Percentiles rank a stretch among this genome's conserved stretches.
phyloP scores from a whole-genome alignment of 2,113 vertebrate species.

The Heteronetta atricapilla region DNA sequence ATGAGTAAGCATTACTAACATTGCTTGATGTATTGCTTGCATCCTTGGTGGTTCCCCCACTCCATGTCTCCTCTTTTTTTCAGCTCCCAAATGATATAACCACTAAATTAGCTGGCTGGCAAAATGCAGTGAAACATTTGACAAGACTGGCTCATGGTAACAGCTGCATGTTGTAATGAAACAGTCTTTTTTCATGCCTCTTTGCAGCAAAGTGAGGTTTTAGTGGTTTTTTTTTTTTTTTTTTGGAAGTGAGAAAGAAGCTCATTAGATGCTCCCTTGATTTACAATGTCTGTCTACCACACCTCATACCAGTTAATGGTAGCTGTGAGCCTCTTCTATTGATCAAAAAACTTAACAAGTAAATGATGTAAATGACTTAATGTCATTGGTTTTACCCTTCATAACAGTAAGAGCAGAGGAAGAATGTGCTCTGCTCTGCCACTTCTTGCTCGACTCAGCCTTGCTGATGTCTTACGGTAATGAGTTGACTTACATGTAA shows the following conservation, averaged over 20 bases:
- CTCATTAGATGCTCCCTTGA: background rate
- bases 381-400: background rate
- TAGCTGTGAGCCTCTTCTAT: background rate
- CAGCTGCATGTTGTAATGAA: background rate
- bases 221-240: too few species aligned
- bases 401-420: accelerated
- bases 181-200: background rate
- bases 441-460: background rate
- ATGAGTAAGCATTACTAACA: conserved; percentile 30
- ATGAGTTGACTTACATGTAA: background rate
- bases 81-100: background rate
- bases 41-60: background rate
- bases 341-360: accelerated
- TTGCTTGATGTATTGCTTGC: background rate
- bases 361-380: background rate
- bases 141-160: background rate
- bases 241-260: background rate
- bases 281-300: background rate
- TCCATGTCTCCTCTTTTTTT: background rate
- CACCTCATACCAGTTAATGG: background rate
- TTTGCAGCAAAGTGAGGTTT: background rate
- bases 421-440: background rate
- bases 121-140: background rate
- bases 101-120: background rate
- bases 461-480: too few species aligned